A percentile compares a stretch with the other conserved stretches of the same genome.
Conservation (phyloP, 2,797 vertebrate genomes). For the Smutsia gigantea region DNA sequence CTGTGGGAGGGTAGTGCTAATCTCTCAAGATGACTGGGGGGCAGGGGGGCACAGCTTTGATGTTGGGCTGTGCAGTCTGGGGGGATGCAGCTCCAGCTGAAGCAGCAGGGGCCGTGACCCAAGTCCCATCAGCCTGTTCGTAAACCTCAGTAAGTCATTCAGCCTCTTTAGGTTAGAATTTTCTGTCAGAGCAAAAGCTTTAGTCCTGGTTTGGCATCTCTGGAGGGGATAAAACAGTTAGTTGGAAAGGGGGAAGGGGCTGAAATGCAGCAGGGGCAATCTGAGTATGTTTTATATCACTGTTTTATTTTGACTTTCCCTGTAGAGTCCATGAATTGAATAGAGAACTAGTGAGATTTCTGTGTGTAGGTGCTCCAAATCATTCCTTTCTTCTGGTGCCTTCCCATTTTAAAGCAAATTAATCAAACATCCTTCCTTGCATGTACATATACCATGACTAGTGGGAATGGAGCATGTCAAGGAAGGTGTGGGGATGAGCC, state of each 20-base stretch:
- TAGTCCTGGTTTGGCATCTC: neutral
- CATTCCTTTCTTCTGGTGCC: neutral
- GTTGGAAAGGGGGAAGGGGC: neutral
- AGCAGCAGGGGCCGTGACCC: neutral
- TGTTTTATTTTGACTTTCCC: neutral
- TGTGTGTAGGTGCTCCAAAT: neutral
- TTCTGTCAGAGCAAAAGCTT: neutral
- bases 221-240: neutral
- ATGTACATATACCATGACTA: rapidly evolving
- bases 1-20: slow-evolving; percentile 66
- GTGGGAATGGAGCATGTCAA: neutral
- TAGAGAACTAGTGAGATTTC: neutral
- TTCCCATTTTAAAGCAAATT: neutral
- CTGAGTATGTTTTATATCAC: neutral
- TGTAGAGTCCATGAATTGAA: neutral
- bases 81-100: neutral
- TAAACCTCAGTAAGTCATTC: slow-evolving; percentile 15
- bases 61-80: neutral
- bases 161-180: slow-evolving; percentile 22
- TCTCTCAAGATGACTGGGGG: slow-evolving; percentile 41
- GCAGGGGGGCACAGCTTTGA: neutral
- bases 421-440: neutral
- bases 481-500: neutral
- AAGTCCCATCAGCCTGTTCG: neutral
- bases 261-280: neutral